Evolutionary conservation across 2,797 vertebrate species (phyloP), one percentile per base, ranked within the genome.

Genomic region (Trachurus trachurus): DNA sequence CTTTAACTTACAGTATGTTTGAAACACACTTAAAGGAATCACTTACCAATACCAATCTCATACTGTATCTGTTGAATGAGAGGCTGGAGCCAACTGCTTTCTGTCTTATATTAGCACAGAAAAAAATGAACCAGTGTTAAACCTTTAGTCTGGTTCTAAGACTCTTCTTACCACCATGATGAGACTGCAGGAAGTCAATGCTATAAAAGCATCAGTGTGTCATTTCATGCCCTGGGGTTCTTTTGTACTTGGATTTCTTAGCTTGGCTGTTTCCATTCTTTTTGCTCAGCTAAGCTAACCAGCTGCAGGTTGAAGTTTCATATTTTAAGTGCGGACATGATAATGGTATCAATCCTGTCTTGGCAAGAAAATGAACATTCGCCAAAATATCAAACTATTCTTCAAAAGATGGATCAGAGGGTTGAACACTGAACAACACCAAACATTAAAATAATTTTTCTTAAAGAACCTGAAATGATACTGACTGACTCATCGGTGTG

Each of bases 1-100:
- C n/a, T 39, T 71, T 45, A 39, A 54, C 45, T 56, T 16, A 72
- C n/a, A n/a, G n/a, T n/a, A n/a, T 29, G 17, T 17, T 21, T 13
- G 12, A 57, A 29, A 56, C 26, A 54, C 22, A 22, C 7, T 61
- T 50, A 19, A 49, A n/a, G 17, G 17, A 47, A 49, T 8, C 17
- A 19, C 5, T 49, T 50, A 9, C 44, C 16, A 34, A 17, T 47
- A 47, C 16, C 61, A 31, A 9, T 26, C 21, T 45, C 26, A n/a
- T 63, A n/a, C n/a, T n/a, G n/a, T n/a, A 45, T 10, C 22, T 45
- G 15, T 47, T 12, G 3, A 31, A 8, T 34, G 5, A 49, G 26
- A 26, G 17, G 60, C 40, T 44, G 8, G 3, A 29, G 22, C 17
- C 17, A 16, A 16, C 5, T 15, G 58, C 58, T 19, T 9, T 0